Evolutionary conservation across 1,140 invertebrate genomes (phyloP), one percentile per base, ranked within the genome.

Genomic region (Stegodyphus dumicola): DNA sequence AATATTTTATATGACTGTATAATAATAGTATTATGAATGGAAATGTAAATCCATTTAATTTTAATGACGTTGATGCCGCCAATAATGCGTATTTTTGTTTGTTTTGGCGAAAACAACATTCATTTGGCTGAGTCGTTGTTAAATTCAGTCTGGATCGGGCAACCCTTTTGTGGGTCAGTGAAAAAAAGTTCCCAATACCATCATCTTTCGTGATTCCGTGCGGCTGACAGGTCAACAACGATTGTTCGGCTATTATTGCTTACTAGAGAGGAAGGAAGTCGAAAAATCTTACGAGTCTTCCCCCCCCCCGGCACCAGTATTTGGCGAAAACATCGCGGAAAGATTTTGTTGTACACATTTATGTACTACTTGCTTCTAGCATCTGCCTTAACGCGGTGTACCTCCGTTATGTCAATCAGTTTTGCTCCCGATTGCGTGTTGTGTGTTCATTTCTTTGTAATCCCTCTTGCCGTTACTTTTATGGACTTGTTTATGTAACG

Each of bases 161-260:
- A 83, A 83, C 80, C 80, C 80, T 66, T 83, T 83, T 83, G 71
- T 83, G 49, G 80, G 80, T 83, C 80, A 83, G 80, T 75, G 11
- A 78, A 53, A 54, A 78, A 75, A 83, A 74, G 66, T 33, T 74
- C 17, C 73, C 52, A 75, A 51, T 71, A 74, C 49, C 71, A 18
- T 81, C 78, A 70, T 73, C 54, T 80, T 80, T 80, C 18, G 54
- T 10, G 60, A 78, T 64, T 17, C 65, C 18, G 18, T 74, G 69
- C 15, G 49, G 13, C 54, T 74, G 80, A 66, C 71, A 83, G 80
- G 80, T 83, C 80, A 83, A 83, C 80, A 83, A 83, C 80, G 75
- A 83, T 75, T 18, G 77, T 71, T 56, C 77, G 49, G 67, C 67
- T 71, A 74, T 67, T 69, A 70, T 66, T 67, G 33, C 76, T 77